A percentile compares a stretch with the other conserved stretches of the same genome.
Conservation (phyloP, 1,140 invertebrate species). For the Neotoxoptera formosana region DNA sequence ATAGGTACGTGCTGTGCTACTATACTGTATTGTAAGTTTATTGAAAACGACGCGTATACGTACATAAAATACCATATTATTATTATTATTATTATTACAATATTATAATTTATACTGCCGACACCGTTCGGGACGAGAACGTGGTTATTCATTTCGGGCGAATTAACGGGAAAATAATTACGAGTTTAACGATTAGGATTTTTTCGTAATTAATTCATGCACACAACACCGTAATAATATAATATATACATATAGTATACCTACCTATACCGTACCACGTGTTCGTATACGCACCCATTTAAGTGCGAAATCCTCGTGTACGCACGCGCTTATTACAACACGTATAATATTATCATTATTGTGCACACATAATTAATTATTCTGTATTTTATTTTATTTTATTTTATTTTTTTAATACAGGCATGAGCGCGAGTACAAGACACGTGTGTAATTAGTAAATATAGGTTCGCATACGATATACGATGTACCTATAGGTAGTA, state of each 20-base stretch:
- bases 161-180: slow-evolving; percentile 9
- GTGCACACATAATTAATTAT: neutral
- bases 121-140: neutral
- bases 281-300: neutral
- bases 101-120: neutral
- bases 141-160: neutral
- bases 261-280: neutral
- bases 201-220: neutral
- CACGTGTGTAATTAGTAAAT: neutral
- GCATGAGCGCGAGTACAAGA: neutral
- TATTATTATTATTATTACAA: no score
- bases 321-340: neutral
- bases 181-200: neutral
- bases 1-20: no score
- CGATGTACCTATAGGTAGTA: neutral
- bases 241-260: neutral
- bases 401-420: neutral
- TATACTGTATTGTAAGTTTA: neutral
- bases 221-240: neutral
- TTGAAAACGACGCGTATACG: neutral
- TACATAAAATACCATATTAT: no score
- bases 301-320: neutral
- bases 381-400: neutral
- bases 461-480: neutral
- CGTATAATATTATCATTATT: no score